Evolutionary conservation across 1,140 invertebrate species (phyloP).

Genomic region (Lucilia cuprina): DNA sequence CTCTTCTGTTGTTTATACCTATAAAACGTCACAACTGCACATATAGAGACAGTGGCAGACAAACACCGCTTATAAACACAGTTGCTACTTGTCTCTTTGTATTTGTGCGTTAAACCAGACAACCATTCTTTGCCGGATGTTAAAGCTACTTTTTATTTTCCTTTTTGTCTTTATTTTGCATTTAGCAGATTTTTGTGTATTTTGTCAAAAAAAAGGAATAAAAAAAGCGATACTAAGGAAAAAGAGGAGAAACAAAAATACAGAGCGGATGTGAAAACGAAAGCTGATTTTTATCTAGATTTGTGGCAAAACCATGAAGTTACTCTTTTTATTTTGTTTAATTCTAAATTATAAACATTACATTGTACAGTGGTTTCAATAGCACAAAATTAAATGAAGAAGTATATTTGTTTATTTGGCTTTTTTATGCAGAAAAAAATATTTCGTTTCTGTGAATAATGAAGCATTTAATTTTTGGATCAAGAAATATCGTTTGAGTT

Average conservation of each 20-base stretch:
- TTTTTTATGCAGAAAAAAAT: too few species aligned
- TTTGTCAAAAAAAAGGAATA: neutral
- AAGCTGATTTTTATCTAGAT: conserved; percentile 2
- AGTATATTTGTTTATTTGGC: too few species aligned
- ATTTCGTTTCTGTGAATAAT: too few species aligned
- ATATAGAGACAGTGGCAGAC: neutral
- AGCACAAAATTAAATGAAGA: too few species aligned
- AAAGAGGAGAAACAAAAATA: neutral
- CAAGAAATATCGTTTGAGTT: too few species aligned
- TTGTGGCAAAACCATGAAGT: neutral
- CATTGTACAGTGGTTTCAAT: neutral
- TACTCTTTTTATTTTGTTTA: neutral
- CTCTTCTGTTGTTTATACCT: neutral
- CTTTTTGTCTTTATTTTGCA: neutral
- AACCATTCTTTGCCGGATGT: neutral
- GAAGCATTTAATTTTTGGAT: too few species aligned
- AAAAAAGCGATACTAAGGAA: neutral
- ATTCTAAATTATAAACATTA: neutral
- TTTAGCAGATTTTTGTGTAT: neutral
- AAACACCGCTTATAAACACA: neutral
- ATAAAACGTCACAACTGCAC: neutral
- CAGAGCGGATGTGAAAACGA: neutral
- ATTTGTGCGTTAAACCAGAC: neutral
- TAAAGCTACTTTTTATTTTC: neutral
- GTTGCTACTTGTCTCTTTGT: neutral